Evolutionary conservation across 2,888 invertebrate species (phyloP).

Genomic region (Pharmacophagus antenor): DNA sequence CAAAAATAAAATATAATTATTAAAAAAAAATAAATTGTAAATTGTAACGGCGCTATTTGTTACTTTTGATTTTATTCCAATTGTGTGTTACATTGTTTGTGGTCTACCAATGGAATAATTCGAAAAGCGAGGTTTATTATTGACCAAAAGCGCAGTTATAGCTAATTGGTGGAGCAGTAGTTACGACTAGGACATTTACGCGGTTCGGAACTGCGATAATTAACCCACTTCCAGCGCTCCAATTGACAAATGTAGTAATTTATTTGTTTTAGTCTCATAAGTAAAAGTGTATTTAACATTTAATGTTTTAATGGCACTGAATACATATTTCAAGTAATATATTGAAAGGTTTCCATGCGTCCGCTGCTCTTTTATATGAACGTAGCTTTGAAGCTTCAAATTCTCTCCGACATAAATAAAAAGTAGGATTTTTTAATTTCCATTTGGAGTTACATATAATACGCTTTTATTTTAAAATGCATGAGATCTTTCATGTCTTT

Average conservation of each 20-base stretch:
- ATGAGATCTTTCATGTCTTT: background rate
- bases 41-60: too few relatives aligned
- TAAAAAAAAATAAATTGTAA: too few relatives aligned
- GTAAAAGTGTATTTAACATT: background rate
- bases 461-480: background rate
- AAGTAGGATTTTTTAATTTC: background rate
- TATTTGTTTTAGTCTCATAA: background rate
- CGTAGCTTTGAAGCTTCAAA: background rate
- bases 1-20: too few relatives aligned
- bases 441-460: background rate
- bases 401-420: background rate
- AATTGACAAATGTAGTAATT: slow-evolving; percentile 1
- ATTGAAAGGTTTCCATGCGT: background rate
- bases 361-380: background rate
- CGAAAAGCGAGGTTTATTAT: slow-evolving; percentile 6
- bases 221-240: slow-evolving; percentile 4
- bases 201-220: slow-evolving; percentile 10
- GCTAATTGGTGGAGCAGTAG: slow-evolving; percentile 11
- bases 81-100: background rate
- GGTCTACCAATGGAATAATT: background rate
- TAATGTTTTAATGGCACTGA: background rate
- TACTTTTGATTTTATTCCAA: too few relatives aligned
- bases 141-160: slow-evolving; percentile 6
- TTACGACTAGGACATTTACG: slow-evolving; percentile 13
- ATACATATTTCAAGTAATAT: background rate